Conservation (phyloP, 2,797 vertebrate genomes). For the Gymnocypris eckloni region DNA sequence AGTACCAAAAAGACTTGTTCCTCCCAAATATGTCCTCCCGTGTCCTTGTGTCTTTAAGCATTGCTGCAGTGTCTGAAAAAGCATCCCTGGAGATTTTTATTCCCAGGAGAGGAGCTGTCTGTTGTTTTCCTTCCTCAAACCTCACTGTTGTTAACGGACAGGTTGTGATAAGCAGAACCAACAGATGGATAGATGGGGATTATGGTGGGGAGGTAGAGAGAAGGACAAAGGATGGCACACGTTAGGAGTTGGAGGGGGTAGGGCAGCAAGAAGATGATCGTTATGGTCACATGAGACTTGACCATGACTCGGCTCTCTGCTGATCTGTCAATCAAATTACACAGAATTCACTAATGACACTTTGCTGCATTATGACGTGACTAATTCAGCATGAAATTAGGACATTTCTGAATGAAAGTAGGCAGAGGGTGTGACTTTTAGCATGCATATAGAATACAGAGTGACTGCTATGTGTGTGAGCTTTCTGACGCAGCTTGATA, state of each 20-base stretch:
- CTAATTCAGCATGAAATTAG: background rate
- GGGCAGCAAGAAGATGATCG: slow-evolving; percentile 1
- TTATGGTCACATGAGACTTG: slow-evolving; percentile 40
- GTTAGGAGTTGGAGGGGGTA: slow-evolving; percentile 34
- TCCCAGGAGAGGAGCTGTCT: slow-evolving; percentile 28
- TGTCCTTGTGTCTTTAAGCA: background rate
- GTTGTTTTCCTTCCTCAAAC: slow-evolving; percentile 43
- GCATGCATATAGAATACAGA: slow-evolving; percentile 8
- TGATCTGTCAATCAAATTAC: slow-evolving; percentile 27
- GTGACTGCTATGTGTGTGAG: slow-evolving; percentile 33
- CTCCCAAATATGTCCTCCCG: background rate
- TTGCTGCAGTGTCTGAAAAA: background rate
- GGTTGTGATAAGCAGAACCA: slow-evolving; percentile 58
- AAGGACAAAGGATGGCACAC: slow-evolving; percentile 28
- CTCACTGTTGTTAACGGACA: slow-evolving; percentile 51
- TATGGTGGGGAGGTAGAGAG: slow-evolving; percentile 27
- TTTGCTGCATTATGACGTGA: background rate
- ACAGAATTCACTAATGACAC: background rate
- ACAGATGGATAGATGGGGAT: slow-evolving; percentile 64
- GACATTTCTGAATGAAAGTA: slow-evolving; percentile 7
- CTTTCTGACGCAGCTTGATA: slow-evolving; percentile 50
- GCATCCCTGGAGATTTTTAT: background rate
- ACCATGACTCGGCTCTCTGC: slow-evolving; percentile 48
- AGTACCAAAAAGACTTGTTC: background rate
- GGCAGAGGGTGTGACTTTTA: slow-evolving; percentile 12